Base-by-base conservation (phyloP, 2,797 vertebrate species). In the Onychomys torridus region DNA sequence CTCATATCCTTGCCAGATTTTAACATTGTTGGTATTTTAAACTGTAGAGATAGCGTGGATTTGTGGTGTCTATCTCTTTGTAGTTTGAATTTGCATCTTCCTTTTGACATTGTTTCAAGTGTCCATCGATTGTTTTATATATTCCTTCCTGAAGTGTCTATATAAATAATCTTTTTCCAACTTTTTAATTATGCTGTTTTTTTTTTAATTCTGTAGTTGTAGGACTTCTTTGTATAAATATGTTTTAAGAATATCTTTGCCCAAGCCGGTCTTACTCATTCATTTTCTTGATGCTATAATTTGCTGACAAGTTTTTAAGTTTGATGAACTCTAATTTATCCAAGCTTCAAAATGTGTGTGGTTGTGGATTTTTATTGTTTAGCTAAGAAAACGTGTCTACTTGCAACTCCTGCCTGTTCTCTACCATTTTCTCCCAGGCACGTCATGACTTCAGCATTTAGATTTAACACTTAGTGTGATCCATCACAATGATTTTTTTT, bases 251-350 rank as follows among this genome's bases (percentile, higher is more conserved):
- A 43, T 77, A 52, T 86, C 37, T 93, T 69, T 23, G 52, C 34
- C 67, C 13, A n/a, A 4, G 63, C 37, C 69, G 76, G 13, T 37
- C 55, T 86, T 73, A 52, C 43, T 57, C 88, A 34, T 71, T 89
- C 10, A 6, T 78, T 78, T 94, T 92, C 32, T 91, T 78, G 71
- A 89, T 94, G 37, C 46, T 34, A 37, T 92, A 59, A 89, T 79
- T 89, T 89, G 63, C 49, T 65, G 37, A 79, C 43, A 73, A 67
- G 17, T 55, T 67, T 95, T 97, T 29, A 79, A 85, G 40, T 88
- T 69, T 85, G 83, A 49, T 55, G 13, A 81, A 37, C 76, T 79
- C 37, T 91, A 85, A 90, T 61, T 52, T 40, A 52, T 85, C 16
- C 83, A 78, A 83, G 40, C 1, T 86, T 92, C 32, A 75, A 79